phyloP scores from a whole-genome alignment of 2,888 invertebrate genomes.

The Hololepta plana region DNA sequence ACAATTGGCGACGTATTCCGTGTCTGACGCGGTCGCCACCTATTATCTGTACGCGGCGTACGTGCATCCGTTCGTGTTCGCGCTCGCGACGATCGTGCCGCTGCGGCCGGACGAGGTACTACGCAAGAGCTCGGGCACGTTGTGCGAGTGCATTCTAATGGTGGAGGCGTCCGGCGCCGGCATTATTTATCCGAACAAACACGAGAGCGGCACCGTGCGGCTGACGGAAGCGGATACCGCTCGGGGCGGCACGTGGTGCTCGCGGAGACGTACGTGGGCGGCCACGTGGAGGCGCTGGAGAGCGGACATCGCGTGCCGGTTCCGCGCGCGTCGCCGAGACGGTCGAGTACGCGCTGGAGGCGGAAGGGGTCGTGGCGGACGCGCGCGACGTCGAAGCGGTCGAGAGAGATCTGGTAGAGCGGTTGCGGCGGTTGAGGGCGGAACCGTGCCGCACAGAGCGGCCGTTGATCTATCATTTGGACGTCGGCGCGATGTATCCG shows the following conservation, averaged over 20 bases:
- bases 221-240: constrained; percentile 79
- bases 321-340: no score
- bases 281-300: constrained; percentile 96
- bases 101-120: constrained; percentile 93
- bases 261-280: constrained; percentile 96
- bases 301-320: constrained; percentile 85
- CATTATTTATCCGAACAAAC: constrained; percentile 95
- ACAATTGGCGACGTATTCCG: constrained; percentile 89
- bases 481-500: constrained; percentile 99
- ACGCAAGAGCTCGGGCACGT: constrained; percentile 44
- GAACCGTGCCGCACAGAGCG: constrained; percentile 81
- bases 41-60: constrained; percentile 99
- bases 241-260: constrained; percentile 90
- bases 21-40: constrained; percentile 98
- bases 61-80: constrained; percentile 98
- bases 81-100: constrained; percentile 95
- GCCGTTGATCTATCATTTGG: constrained; percentile 95
- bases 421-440: no score
- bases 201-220: constrained; percentile 68
- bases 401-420: no score
- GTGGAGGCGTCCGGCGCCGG: constrained; percentile 94
- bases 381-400: no score
- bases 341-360: no score
- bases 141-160: constrained; percentile 95
- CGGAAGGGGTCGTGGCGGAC: no score